phyloP scores from a whole-genome alignment of 2,888 invertebrate species.

The Unio pictorum region DNA sequence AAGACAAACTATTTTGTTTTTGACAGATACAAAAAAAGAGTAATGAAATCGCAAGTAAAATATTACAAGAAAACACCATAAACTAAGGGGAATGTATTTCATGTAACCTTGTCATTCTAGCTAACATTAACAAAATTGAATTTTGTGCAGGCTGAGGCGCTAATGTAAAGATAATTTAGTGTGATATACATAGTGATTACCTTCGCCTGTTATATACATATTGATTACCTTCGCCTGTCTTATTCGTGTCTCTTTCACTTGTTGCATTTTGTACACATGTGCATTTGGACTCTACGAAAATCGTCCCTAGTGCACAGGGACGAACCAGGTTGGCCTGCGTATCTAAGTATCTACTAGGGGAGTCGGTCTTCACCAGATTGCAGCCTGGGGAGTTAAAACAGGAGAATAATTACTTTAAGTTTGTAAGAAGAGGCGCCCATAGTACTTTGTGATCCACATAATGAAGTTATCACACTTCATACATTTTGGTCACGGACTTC shows the following conservation, averaged over 20 bases:
- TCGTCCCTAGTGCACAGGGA: slow-evolving; percentile 37
- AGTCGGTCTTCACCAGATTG: slow-evolving; percentile 30
- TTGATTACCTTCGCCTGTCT: slow-evolving; percentile 7
- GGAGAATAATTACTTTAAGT: neutral
- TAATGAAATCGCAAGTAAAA: no score
- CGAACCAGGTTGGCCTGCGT: slow-evolving; percentile 33
- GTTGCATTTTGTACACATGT: slow-evolving; percentile 35
- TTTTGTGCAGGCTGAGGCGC: no score
- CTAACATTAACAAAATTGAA: no score
- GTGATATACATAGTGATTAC: no score
- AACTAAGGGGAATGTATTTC: no score
- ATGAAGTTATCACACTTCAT: neutral
- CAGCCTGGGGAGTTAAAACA: slow-evolving; percentile 19
- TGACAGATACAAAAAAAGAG: no score
- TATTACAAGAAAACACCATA: no score
- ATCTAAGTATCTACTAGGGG: slow-evolving; percentile 33
- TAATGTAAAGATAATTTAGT: no score
- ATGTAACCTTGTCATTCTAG: no score
- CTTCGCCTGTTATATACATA: slow-evolving; percentile 6
- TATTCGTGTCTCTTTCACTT: slow-evolving; percentile 21
- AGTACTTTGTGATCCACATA: no score
- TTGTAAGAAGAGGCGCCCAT: neutral
- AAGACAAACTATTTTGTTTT: no score
- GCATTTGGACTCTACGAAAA: slow-evolving; percentile 33
- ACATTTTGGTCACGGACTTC: neutral